These are phyloP conservation scores for Muscina levida DNA, from an alignment of 2,888 invertebrate species.

Conservation along the genomic window DNA sequence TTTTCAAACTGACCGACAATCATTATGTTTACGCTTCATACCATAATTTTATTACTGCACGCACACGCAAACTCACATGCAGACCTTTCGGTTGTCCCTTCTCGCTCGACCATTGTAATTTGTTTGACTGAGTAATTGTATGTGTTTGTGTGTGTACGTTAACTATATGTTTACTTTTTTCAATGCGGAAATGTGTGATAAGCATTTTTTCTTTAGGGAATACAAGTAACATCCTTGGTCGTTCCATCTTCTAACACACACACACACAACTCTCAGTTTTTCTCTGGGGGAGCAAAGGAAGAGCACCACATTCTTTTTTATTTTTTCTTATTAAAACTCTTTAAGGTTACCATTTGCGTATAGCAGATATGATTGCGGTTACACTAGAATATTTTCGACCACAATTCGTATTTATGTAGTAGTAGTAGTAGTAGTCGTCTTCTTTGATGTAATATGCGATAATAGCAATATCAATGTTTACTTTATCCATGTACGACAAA, in stretches of 20 bases:
- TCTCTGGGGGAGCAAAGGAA: no score
- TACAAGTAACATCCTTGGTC: constrained; percentile 59
- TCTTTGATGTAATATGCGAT: constrained; percentile 24
- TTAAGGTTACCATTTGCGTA: no score
- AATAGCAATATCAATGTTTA: background rate
- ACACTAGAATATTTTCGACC: background rate
- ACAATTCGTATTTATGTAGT: constrained; percentile 23
- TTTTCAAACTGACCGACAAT: constrained; percentile 37
- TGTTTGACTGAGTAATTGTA: background rate
- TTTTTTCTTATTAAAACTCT: background rate
- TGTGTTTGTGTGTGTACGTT: background rate
- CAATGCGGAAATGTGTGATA: constrained; percentile 74
- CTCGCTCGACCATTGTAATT: background rate
- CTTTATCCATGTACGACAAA: background rate
- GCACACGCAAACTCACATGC: background rate
- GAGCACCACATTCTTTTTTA: background rate
- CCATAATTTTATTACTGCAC: constrained; percentile 26
- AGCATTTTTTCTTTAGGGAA: constrained; percentile 75
- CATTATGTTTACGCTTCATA: constrained; percentile 28
- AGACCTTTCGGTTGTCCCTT: background rate
- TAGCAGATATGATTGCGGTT: no score
- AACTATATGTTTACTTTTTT: constrained; percentile 29
- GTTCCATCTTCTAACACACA: background rate
- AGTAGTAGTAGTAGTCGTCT: background rate
- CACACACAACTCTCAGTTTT: background rate